Evolutionary conservation across 30 jellyfish, hydroid and myxozoan species (phyloP).

Genomic region (Clytia hemisphaerica): DNA sequence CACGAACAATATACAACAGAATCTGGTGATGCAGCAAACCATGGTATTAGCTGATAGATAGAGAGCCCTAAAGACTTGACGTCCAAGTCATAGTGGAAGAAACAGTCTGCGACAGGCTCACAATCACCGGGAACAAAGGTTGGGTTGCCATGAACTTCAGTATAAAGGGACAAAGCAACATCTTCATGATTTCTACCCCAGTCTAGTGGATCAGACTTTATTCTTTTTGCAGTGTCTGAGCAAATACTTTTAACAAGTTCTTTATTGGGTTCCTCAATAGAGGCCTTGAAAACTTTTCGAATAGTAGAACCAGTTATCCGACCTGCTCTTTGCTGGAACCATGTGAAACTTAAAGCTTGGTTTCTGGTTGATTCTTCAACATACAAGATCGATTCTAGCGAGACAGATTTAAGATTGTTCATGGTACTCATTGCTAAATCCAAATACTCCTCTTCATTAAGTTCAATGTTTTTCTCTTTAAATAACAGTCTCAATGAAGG

Average conservation of each 20-base stretch:
- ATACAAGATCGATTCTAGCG: too few relatives aligned
- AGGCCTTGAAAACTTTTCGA: not conserved
- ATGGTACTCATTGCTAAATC: too few relatives aligned
- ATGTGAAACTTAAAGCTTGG: not conserved
- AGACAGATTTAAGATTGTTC: too few relatives aligned
- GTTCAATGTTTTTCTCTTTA: too few relatives aligned
- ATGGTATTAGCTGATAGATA: not conserved
- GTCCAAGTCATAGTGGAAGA: not conserved
- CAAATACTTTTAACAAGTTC: not conserved
- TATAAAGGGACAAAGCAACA: not conserved
- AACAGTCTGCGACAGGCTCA: not conserved
- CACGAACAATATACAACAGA: not conserved
- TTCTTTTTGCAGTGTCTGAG: not conserved
- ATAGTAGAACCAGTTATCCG: constrained; percentile 12
- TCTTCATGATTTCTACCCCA: not conserved
- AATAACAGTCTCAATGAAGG: too few relatives aligned
- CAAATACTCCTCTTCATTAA: too few relatives aligned
- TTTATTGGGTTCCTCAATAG: not conserved
- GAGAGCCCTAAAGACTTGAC: constrained; percentile 1
- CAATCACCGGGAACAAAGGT: not conserved
- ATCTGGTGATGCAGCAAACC: constrained; percentile 27
- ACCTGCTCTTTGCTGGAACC: constrained; percentile 14
- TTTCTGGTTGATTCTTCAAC: constrained; percentile 14
- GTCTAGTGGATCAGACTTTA: not conserved
- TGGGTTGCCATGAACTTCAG: not conserved